Conservation (phyloP, 2,888 invertebrate species). For the Cheilosia scutellata region DNA sequence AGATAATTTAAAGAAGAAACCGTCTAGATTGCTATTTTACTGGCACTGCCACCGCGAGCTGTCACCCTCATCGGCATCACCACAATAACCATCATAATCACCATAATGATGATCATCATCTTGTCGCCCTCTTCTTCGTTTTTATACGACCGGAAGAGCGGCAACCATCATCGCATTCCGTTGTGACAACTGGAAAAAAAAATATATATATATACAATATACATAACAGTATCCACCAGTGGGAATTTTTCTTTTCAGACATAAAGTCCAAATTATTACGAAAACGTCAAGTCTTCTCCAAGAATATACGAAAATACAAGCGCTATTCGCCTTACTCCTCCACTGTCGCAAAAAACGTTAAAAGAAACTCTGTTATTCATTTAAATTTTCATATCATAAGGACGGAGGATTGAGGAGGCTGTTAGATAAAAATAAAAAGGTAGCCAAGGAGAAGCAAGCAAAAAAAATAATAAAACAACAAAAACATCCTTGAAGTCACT, state of each 20-base stretch:
- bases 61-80: slow-evolving; percentile 33
- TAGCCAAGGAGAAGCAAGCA: not conserved
- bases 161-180: slow-evolving; percentile 54
- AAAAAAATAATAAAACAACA: slow-evolving; percentile 30
- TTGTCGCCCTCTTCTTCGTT: slow-evolving; percentile 28
- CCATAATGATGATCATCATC: slow-evolving; percentile 27
- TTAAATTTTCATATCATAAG: slow-evolving; percentile 57
- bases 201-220: not conserved
- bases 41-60: slow-evolving; percentile 35
- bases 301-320: not conserved
- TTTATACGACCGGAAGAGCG: slow-evolving; percentile 45
- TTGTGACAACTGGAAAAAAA: slow-evolving; percentile 30
- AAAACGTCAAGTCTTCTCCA: slow-evolving; percentile 22
- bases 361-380: slow-evolving; percentile 64
- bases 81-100: slow-evolving; percentile 25
- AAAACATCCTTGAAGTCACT: slow-evolving; percentile 73
- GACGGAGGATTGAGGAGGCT: slow-evolving; percentile 22
- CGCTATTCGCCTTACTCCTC: not conserved
- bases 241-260: slow-evolving; percentile 56
- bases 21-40: slow-evolving; percentile 57
- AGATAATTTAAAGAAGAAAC: slow-evolving; percentile 14
- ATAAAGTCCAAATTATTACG: slow-evolving; percentile 52
- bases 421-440: slow-evolving; percentile 31
- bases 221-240: slow-evolving; percentile 30
- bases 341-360: slow-evolving; percentile 11